phyloP scores from a whole-genome alignment of 2,797 vertebrate species.

The Decapterus maruadsi region DNA sequence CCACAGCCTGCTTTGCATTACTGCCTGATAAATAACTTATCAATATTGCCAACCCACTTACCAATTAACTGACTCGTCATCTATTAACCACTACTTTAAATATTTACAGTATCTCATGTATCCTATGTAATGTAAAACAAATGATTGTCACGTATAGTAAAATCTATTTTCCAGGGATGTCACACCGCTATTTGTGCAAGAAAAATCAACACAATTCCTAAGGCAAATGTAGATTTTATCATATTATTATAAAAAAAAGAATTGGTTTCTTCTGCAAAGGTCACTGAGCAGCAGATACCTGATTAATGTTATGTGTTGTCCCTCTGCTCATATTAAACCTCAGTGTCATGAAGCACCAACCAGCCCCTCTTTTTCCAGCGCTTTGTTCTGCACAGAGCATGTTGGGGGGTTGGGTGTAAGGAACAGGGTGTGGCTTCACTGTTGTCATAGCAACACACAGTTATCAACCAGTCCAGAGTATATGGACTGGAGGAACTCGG shows the following conservation, averaged over 20 bases:
- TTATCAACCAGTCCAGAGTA: constrained; percentile 47
- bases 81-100: background rate
- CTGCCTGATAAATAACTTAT: background rate
- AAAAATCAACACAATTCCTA: background rate
- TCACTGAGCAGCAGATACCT: constrained; percentile 1
- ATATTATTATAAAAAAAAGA: background rate
- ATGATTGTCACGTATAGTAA: background rate
- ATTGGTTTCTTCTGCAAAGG: background rate
- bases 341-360: constrained; percentile 34
- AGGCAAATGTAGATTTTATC: background rate
- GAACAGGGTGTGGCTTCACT: constrained; percentile 71
- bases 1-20: background rate
- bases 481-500: constrained; percentile 38
- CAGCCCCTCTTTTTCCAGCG: constrained; percentile 26
- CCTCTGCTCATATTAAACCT: constrained; percentile 42
- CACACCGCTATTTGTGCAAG: background rate
- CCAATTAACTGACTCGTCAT: background rate
- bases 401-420: constrained; percentile 62
- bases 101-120: background rate
- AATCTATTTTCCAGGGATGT: background rate
- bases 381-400: constrained; percentile 47
- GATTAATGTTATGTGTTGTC: constrained; percentile 4
- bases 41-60: background rate
- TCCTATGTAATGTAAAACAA: background rate
- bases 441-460: constrained; percentile 79